Evolutionary conservation across 2,113 vertebrate genomes (phyloP).

Genomic region (Chitala chitala): DNA sequence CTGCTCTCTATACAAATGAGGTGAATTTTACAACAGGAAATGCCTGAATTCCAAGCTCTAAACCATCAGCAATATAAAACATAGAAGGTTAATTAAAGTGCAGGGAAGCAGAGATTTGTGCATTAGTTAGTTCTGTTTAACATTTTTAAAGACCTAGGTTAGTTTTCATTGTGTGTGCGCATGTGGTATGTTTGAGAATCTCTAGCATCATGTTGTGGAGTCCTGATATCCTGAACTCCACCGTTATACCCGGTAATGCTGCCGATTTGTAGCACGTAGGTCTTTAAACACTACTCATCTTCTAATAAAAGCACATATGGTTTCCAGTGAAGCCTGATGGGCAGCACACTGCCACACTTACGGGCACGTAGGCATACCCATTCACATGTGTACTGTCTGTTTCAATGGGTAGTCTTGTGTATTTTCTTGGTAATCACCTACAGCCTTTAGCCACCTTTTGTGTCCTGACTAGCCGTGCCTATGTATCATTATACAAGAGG

Average conservation of each 20-base stretch:
- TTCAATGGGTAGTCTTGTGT: neutral
- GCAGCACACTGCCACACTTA: conserved; percentile 23
- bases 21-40: too few species aligned
- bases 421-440: neutral
- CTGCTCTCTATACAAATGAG: too few species aligned
- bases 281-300: conserved; percentile 64
- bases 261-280: conserved; percentile 49
- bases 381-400: neutral
- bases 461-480: neutral
- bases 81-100: too few species aligned
- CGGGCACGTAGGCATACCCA: too few species aligned
- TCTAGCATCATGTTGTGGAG: too few species aligned
- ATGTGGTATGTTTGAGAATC: neutral
- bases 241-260: conserved; percentile 39
- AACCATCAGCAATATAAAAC: too few species aligned
- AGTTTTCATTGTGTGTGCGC: too few species aligned
- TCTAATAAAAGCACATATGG: conserved; percentile 65
- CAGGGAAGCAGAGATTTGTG: too few species aligned
- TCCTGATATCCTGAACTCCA: neutral
- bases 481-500: neutral
- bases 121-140: neutral
- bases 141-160: too few species aligned
- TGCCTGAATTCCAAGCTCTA: too few species aligned
- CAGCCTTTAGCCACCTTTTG: neutral
- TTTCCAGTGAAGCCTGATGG: conserved; percentile 65